A percentile compares a stretch with the other conserved stretches of the same genome.
These are phyloP conservation scores for Oreochromis tanganicae DNA, from an alignment of 2,113 vertebrate genomes.

Conservation along the genomic window DNA sequence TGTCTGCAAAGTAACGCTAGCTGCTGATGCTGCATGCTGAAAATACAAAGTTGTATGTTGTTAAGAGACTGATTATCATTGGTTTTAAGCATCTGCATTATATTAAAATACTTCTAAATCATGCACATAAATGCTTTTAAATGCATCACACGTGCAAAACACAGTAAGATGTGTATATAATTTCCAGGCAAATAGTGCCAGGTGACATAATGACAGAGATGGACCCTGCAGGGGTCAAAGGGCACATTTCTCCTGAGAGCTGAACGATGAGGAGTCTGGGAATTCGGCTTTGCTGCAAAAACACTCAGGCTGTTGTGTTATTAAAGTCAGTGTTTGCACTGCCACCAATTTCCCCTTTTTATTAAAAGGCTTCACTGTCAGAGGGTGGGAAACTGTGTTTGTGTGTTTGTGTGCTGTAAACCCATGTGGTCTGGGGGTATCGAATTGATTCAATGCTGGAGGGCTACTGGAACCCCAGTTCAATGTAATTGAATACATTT, in stretches of 20 bases:
- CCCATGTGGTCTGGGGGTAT: neutral
- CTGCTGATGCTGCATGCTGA: neutral
- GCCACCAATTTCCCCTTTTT: constrained; percentile 54
- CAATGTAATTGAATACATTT: neutral
- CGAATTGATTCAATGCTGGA: constrained; percentile 24
- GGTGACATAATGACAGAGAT: constrained; percentile 27
- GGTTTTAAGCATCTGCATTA: neutral
- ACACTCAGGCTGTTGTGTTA: neutral
- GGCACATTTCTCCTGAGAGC: constrained; percentile 33
- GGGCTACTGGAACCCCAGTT: neutral
- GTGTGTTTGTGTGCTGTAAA: constrained; percentile 3
- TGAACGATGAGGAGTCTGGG: constrained; percentile 42
- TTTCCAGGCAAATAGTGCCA: neutral
- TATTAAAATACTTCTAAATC: neutral
- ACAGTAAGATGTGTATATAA: neutral
- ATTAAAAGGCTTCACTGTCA: constrained; percentile 41
- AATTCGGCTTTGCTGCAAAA: constrained; percentile 51
- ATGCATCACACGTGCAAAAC: neutral
- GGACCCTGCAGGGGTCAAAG: constrained; percentile 28
- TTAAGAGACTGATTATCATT: neutral
- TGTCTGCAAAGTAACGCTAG: neutral
- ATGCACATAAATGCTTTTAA: neutral
- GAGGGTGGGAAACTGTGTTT: constrained; percentile 24
- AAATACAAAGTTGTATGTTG: neutral
- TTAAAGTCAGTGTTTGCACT: constrained; percentile 42